Conservation (phyloP, 2,888 invertebrate genomes). For the Stictocephala bisonia region DNA sequence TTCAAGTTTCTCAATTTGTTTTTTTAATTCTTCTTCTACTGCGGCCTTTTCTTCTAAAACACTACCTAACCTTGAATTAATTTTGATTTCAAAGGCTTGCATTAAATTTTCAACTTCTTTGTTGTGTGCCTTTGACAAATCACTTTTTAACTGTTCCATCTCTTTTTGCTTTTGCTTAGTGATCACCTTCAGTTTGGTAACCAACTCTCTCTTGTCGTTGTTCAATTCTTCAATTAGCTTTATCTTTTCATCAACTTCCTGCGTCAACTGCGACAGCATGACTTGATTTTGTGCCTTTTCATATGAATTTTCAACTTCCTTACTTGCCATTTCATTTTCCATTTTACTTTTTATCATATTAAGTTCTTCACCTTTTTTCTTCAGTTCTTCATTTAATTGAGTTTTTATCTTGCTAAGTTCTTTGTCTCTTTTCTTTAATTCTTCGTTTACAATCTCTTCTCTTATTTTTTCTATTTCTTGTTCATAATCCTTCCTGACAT, state of each 20-base stretch:
- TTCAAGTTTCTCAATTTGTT: constrained; percentile 15
- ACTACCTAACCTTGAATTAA: neutral
- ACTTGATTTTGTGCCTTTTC: constrained; percentile 22
- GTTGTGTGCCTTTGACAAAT: constrained; percentile 28
- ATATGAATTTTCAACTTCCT: constrained; percentile 28
- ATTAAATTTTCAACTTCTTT: constrained; percentile 32
- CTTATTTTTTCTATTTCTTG: constrained; percentile 47
- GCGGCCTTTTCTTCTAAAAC: constrained; percentile 7
- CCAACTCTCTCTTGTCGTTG: constrained; percentile 13
- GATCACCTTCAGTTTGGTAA: constrained; percentile 6
- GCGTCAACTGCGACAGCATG: neutral
- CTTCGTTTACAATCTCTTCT: constrained; percentile 41
- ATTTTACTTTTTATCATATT: constrained; percentile 2
- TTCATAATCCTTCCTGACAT: constrained; percentile 47
- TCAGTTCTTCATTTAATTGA: constrained; percentile 20
- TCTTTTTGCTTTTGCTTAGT: constrained; percentile 24
- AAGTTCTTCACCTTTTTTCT: constrained; percentile 23
- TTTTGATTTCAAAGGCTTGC: constrained; percentile 25
- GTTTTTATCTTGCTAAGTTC: constrained; percentile 38
- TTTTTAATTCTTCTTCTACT: constrained; percentile 28
- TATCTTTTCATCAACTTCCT: constrained; percentile 30
- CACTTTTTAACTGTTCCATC: constrained; percentile 26
- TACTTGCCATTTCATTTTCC: constrained; percentile 39
- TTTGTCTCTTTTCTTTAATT: constrained; percentile 26
- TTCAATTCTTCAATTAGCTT: constrained; percentile 39